Conservation (phyloP, 37 sponge, comb jelly and placozoan species). For the Aplysina aerophoba region DNA sequence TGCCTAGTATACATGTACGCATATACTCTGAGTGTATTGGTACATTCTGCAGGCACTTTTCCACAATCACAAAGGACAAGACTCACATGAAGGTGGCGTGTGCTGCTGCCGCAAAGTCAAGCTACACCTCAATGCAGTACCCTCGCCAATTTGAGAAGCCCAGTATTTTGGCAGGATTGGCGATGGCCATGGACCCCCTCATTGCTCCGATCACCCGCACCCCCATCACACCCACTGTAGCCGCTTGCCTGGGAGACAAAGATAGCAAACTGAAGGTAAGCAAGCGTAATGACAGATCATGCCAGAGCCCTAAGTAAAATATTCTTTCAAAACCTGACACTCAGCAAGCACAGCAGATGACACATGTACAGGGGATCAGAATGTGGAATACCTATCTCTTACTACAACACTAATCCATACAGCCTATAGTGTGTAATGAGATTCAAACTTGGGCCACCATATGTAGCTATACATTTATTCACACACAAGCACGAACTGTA, state of each 20-base stretch:
- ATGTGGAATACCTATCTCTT: no score
- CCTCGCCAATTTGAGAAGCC: constrained; percentile 48
- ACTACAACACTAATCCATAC: neutral
- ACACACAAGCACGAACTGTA: no score
- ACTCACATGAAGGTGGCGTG: constrained; percentile 41
- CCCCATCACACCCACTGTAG: constrained; percentile 41
- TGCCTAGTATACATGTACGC: no score
- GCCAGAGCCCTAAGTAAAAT: no score
- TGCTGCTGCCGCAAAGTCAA: constrained; percentile 43
- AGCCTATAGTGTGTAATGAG: no score
- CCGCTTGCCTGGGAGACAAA: constrained; percentile 57
- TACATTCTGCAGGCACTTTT: constrained; percentile 37
- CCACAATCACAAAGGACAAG: constrained; percentile 7
- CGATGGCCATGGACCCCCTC: constrained; percentile 45
- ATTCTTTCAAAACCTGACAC: no score
- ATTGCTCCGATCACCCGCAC: constrained; percentile 27
- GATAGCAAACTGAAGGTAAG: constrained; percentile 44
- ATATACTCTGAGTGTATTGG: no score
- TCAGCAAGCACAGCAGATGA: no score
- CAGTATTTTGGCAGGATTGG: constrained; percentile 44
- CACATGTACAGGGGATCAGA: no score
- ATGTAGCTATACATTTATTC: no score
- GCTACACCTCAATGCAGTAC: constrained; percentile 39
- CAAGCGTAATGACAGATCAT: no score
- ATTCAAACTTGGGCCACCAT: no score